Percentiles rank a stretch among this genome's conserved stretches.
phyloP scores from a whole-genome alignment of 2,888 invertebrate genomes.

The Leptinotarsa rubiginosa region DNA sequence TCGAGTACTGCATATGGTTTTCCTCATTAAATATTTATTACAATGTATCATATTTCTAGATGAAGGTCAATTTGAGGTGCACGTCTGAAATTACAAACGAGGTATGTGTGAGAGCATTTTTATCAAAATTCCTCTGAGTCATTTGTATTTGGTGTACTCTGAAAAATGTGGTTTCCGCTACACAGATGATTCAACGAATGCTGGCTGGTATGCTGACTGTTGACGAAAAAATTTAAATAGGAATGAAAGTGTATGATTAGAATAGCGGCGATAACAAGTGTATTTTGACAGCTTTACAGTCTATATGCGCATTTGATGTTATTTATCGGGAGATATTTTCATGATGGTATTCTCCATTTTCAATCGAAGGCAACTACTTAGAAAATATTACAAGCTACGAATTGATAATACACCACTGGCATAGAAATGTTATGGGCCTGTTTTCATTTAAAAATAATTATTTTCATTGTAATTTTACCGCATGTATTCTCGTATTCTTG shows the following conservation, averaged over 20 bases:
- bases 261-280: neutral
- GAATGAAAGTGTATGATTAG: neutral
- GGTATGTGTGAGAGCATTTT: constrained; percentile 17
- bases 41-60: constrained; percentile 26
- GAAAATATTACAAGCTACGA: no score
- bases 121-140: constrained; percentile 27
- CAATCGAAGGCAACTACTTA: no score
- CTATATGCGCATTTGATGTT: neutral
- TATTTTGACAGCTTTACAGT: constrained; percentile 1
- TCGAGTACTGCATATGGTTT: neutral
- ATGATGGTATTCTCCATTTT: neutral
- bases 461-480: no score
- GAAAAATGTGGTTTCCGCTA: constrained; percentile 21
- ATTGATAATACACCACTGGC: no score
- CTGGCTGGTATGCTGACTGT: constrained; percentile 6
- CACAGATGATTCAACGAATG: neutral
- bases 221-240: constrained; percentile 14
- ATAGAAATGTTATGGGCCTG: no score
- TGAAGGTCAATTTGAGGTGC: constrained; percentile 32
- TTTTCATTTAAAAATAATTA: no score
- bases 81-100: constrained; percentile 27
- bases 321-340: neutral
- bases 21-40: neutral
- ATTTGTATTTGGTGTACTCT: constrained; percentile 15
- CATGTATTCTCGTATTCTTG: no score